These are phyloP conservation scores for Itoplectis maculator DNA, from an alignment of 2,888 invertebrate genomes.

Conservation along the genomic window DNA sequence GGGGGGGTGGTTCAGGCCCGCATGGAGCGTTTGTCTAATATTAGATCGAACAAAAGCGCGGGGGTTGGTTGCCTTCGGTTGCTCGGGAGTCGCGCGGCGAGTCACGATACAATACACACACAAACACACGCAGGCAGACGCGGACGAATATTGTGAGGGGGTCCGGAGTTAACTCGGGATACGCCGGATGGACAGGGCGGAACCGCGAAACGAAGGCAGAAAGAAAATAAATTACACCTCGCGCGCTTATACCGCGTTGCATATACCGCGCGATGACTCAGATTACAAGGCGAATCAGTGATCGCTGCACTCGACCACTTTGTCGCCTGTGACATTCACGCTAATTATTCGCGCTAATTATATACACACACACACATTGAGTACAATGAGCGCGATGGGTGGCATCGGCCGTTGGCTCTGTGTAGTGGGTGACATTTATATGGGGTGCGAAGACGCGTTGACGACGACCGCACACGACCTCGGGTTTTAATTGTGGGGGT, in stretches of 20 bases:
- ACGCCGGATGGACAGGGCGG: constrained; percentile 65
- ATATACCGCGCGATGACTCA: constrained; percentile 57
- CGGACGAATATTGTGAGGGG: constrained; percentile 47
- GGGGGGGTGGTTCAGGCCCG: constrained; percentile 52
- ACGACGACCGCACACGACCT: constrained; percentile 12
- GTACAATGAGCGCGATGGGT: not conserved
- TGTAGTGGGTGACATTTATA: not conserved
- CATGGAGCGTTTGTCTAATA: constrained; percentile 56
- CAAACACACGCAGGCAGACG: too few relatives aligned
- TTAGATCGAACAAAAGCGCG: constrained; percentile 64
- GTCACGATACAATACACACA: too few relatives aligned
- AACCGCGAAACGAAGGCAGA: constrained; percentile 54
- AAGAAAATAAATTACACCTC: constrained; percentile 58
- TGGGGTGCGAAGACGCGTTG: constrained; percentile 24
- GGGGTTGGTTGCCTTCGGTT: constrained; percentile 44
- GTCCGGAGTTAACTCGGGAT: constrained; percentile 43
- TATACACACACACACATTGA: constrained; percentile 14
- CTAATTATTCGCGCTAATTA: constrained; percentile 44
- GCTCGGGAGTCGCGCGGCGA: constrained; percentile 28
- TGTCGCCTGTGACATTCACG: constrained; percentile 20
- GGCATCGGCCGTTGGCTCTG: not conserved
- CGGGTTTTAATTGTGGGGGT: not conserved
- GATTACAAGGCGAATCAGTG: constrained; percentile 51
- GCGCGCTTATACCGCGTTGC: constrained; percentile 19
- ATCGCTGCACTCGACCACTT: constrained; percentile 52